These are phyloP conservation scores for Gambusia affinis DNA, from an alignment of 2,113 vertebrate genomes.

Conservation along the genomic window DNA sequence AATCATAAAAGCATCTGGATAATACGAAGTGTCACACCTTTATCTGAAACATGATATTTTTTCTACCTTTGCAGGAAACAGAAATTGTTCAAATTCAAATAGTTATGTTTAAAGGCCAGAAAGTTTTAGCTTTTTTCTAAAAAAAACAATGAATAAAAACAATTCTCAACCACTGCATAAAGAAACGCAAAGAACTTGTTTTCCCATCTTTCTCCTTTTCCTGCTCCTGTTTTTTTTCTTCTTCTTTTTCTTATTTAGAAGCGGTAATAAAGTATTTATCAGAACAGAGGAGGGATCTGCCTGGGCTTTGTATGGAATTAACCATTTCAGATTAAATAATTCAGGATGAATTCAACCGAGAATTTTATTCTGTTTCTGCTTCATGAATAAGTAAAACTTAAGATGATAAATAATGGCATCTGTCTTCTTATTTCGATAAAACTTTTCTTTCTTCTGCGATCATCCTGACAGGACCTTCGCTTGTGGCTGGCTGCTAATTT, in stretches of 20 bases:
- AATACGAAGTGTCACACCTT: constrained; percentile 46
- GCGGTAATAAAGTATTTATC: constrained; percentile 80
- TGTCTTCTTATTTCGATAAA: constrained; percentile 70
- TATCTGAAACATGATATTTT: constrained; percentile 37
- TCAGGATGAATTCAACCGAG: constrained; percentile 79
- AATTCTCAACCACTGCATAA: constrained; percentile 24
- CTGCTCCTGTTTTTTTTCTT: constrained; percentile 36
- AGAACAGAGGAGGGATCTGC: constrained; percentile 81
- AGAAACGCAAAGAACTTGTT: constrained; percentile 23
- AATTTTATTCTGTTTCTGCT: constrained; percentile 81
- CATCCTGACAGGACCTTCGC: constrained; percentile 31
- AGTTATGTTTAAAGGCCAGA: constrained; percentile 12
- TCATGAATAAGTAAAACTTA: constrained; percentile 81
- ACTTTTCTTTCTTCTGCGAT: constrained; percentile 56
- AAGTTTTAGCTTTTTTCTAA: constrained; percentile 29
- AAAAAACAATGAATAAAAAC: constrained; percentile 8
- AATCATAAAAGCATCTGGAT: constrained; percentile 74
- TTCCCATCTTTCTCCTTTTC: neutral
- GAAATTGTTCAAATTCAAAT: constrained; percentile 17
- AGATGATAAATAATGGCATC: constrained; percentile 84
- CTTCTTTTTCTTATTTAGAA: constrained; percentile 67
- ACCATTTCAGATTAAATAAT: constrained; percentile 83
- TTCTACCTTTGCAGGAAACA: constrained; percentile 7
- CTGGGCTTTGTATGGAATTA: constrained; percentile 81
- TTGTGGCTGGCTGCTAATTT: constrained; percentile 14